These are phyloP conservation scores for Cynocephalus volans DNA, from an alignment of 2,113 vertebrate genomes.

Conservation along the genomic window DNA sequence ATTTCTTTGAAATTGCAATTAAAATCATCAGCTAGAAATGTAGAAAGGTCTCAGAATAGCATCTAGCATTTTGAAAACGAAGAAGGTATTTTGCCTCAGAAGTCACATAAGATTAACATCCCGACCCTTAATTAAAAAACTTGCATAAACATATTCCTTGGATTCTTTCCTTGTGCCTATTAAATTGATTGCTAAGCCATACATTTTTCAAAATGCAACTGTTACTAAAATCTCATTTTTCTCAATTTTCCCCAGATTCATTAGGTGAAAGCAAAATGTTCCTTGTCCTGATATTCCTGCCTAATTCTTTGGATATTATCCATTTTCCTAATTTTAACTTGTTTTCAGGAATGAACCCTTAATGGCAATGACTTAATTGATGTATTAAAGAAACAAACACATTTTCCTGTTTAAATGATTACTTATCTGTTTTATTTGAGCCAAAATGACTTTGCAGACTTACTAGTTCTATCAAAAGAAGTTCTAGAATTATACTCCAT, in stretches of 20 bases:
- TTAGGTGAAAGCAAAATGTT: background rate
- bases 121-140: background rate
- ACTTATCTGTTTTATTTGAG: background rate
- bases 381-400: background rate
- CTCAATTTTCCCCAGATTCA: background rate
- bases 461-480: background rate
- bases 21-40: constrained; percentile 25
- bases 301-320: background rate
- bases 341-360: constrained; percentile 10
- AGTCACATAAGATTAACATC: background rate
- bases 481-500: background rate
- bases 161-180: background rate
- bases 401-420: background rate
- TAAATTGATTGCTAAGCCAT: background rate
- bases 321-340: background rate
- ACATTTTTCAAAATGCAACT: background rate
- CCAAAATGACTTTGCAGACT: background rate
- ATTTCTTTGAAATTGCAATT: background rate
- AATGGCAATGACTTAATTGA: background rate
- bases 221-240: constrained; percentile 25
- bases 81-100: background rate
- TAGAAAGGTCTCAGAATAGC: background rate
- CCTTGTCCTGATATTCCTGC: background rate
- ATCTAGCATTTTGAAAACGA: constrained; percentile 35
- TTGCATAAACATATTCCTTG: background rate